Conservation (phyloP, 2,113 vertebrate species). For the Lophius piscatorius region DNA sequence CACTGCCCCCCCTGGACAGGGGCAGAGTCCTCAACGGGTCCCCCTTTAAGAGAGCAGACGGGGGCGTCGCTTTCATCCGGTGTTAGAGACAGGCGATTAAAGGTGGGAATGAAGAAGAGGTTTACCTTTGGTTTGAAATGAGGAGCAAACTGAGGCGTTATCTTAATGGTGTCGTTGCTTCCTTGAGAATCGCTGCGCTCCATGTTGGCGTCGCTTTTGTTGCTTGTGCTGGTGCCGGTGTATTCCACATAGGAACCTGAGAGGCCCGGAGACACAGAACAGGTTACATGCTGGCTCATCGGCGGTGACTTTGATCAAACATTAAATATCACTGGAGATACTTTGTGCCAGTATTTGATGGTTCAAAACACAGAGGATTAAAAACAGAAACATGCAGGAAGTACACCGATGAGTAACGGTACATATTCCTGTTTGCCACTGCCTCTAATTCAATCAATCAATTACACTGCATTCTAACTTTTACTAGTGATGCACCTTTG, state of each 20-base stretch:
- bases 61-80: no score
- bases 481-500: no score
- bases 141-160: slow-evolving; percentile 87
- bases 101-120: neutral
- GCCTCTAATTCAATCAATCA: no score
- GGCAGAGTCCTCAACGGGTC: slow-evolving; percentile 88
- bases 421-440: no score
- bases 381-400: no score
- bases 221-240: slow-evolving; percentile 92
- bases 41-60: slow-evolving; percentile 55
- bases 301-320: neutral
- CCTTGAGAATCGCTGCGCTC: slow-evolving; percentile 90
- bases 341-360: neutral
- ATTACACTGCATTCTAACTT: no score
- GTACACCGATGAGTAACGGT: no score
- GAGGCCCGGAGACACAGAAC: neutral
- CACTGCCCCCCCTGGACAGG: slow-evolving; percentile 93
- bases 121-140: slow-evolving; percentile 86
- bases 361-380: neutral
- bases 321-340: no score
- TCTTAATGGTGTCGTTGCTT: slow-evolving; percentile 98
- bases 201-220: slow-evolving; percentile 91
- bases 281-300: neutral
- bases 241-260: slow-evolving; percentile 91
- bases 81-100: no score